Evolutionary conservation across 2,888 invertebrate genomes (phyloP).

Genomic region (Lydus trimaculatus): DNA sequence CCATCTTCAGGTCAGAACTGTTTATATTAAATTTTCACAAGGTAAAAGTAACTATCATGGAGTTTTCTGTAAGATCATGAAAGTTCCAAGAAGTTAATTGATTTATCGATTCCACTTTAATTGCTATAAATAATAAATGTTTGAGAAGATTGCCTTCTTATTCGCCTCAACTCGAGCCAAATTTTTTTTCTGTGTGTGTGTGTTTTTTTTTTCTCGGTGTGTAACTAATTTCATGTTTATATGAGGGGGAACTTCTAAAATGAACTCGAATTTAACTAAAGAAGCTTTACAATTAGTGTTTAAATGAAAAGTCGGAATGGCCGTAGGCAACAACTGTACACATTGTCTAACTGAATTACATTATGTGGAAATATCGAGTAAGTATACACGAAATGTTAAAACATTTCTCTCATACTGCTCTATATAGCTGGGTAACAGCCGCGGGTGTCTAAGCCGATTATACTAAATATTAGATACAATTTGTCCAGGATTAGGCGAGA

Average conservation of each 20-base stretch:
- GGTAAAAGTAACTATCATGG: background rate
- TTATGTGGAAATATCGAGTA: constrained; percentile 30
- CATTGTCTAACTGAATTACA: constrained; percentile 15
- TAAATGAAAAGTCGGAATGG: background rate
- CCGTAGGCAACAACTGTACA: background rate
- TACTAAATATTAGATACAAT: constrained; percentile 60
- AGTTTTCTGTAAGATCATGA: background rate
- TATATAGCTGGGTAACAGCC: constrained; percentile 16
- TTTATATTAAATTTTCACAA: background rate
- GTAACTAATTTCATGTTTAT: background rate
- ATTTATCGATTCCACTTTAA: background rate
- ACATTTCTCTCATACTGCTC: background rate
- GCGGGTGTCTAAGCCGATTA: constrained; percentile 54
- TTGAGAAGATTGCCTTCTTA: background rate
- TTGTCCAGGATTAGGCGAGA: constrained; percentile 56
- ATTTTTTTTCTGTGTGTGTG: background rate
- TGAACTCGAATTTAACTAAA: background rate
- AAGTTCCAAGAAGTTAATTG: background rate
- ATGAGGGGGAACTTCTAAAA: background rate
- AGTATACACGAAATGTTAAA: constrained; percentile 6
- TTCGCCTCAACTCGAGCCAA: background rate
- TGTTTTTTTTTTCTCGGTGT: background rate
- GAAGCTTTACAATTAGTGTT: background rate
- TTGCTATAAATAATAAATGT: background rate
- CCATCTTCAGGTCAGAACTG: background rate